Evolutionary conservation across 2,113 vertebrate species (phyloP).

Genomic region (Suncus etruscus): DNA sequence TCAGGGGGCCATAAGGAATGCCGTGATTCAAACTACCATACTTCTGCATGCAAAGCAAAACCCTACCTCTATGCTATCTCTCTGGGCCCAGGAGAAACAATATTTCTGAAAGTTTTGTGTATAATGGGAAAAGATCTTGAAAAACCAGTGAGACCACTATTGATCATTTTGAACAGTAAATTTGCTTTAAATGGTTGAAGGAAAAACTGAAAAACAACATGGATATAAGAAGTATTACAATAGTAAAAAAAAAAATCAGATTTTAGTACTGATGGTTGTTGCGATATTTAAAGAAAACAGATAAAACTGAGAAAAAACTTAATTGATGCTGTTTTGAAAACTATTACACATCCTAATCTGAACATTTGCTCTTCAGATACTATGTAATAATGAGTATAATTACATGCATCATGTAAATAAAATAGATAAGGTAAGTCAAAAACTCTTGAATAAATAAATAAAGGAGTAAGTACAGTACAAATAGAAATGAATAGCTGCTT

Average conservation of each 20-base stretch:
- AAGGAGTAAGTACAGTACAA: neutral
- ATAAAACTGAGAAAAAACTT: neutral
- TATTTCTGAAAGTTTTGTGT: neutral
- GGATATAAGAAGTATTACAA: neutral
- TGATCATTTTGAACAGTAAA: neutral
- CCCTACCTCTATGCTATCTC: too few species aligned
- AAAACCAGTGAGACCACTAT: neutral
- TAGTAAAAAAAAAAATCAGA: neutral
- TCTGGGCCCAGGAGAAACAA: too few species aligned
- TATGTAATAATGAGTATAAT: fast-evolving
- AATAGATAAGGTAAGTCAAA: neutral
- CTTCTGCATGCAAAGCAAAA: too few species aligned
- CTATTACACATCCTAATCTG: neutral
- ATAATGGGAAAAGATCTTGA: neutral
- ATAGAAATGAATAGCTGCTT: neutral
- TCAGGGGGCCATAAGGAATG: too few species aligned
- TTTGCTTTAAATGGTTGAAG: neutral
- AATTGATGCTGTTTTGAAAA: neutral
- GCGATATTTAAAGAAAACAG: neutral
- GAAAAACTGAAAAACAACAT: neutral
- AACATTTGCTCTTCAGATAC: neutral
- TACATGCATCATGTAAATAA: neutral
- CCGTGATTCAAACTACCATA: too few species aligned
- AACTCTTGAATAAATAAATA: neutral
- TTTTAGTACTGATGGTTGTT: neutral